Conservation (phyloP, 2,797 vertebrate genomes). For the Dromococcyx pavoninus region DNA sequence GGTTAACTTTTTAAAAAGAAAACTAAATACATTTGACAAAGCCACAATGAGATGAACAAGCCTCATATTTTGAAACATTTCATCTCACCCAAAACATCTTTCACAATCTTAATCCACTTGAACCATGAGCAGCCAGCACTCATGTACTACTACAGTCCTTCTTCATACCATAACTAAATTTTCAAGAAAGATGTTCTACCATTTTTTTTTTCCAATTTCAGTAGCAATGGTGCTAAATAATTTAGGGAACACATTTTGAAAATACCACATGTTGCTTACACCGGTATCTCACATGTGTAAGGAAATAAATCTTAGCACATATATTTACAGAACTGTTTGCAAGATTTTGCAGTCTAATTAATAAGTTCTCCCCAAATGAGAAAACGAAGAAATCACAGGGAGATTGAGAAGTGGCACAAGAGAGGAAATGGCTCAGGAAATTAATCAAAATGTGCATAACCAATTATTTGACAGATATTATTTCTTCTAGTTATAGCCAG, state of each 20-base stretch:
- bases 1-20: background rate
- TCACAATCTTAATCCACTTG: background rate
- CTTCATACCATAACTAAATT: background rate
- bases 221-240: background rate
- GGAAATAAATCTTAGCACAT: background rate
- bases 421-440: slow-evolving; percentile 42
- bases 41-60: background rate
- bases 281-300: background rate
- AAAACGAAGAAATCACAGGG: slow-evolving; percentile 43
- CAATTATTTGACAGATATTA: slow-evolving; percentile 52
- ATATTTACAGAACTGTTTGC: background rate
- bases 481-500: slow-evolving; percentile 43
- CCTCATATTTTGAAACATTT: background rate
- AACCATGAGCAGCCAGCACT: background rate
- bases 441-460: slow-evolving; percentile 41
- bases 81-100: background rate
- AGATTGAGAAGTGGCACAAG: slow-evolving; percentile 6
- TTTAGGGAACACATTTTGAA: background rate
- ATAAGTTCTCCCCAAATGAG: background rate
- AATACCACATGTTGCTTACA: background rate
- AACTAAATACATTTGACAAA: background rate
- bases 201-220: background rate
- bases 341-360: slow-evolving; percentile 32
- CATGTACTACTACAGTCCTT: background rate
- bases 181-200: background rate